These are phyloP conservation scores for Helarctos malayanus DNA, from an alignment of 2,797 vertebrate species.

Conservation along the genomic window DNA sequence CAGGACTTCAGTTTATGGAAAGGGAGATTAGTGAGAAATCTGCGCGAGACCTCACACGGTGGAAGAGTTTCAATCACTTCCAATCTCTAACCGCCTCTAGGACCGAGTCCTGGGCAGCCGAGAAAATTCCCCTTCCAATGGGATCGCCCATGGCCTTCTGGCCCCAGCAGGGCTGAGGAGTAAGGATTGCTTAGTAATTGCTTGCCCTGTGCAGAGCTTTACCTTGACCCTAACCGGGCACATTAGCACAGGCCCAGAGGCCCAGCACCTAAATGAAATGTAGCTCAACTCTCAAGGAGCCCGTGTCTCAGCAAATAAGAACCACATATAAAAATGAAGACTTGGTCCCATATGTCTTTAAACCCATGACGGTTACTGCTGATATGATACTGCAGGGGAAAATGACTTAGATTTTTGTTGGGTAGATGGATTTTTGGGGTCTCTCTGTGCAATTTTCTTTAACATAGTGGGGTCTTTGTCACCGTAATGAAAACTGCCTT, in stretches of 20 bases:
- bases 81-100: background rate
- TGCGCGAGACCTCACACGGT: rapidly evolving
- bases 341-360: constrained; percentile 82
- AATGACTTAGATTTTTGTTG: constrained; percentile 79
- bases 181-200: constrained; percentile 72
- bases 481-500: constrained; percentile 81
- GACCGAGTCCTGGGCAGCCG: background rate
- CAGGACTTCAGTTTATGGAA: background rate
- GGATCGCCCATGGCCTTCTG: background rate
- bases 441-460: constrained; percentile 81
- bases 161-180: constrained; percentile 15
- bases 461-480: constrained; percentile 77
- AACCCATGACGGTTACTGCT: constrained; percentile 79
- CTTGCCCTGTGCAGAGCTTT: constrained; percentile 67
- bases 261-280: constrained; percentile 81
- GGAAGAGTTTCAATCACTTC: background rate
- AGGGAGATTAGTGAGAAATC: background rate
- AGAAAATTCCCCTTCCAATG: background rate
- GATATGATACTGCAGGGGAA: constrained; percentile 79
- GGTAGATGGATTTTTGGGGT: constrained; percentile 79
- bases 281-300: constrained; percentile 34
- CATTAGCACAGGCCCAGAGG: constrained; percentile 72
- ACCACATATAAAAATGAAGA: constrained; percentile 82
- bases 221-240: constrained; percentile 72
- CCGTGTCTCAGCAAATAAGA: constrained; percentile 73